phyloP scores from a whole-genome alignment of 2,113 vertebrate species.

The Oncorhynchus mykiss region DNA sequence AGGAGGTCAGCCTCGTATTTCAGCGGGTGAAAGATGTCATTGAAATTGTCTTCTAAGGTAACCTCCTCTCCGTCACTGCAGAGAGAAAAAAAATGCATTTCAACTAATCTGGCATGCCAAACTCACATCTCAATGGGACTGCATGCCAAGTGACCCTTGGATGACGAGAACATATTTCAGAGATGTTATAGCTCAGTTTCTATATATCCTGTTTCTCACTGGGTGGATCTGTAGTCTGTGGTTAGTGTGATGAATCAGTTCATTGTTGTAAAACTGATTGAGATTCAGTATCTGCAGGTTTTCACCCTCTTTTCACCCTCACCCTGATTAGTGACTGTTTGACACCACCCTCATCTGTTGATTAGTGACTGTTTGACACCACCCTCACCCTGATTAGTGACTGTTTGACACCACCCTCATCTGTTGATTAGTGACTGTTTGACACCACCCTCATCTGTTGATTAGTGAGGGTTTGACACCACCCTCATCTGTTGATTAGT shows the following conservation, averaged over 20 bases:
- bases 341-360: too few relatives aligned
- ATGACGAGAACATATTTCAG: not conserved
- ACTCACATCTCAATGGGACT: not conserved
- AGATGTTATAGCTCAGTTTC: not conserved
- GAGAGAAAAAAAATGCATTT: constrained; percentile 7
- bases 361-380: too few relatives aligned
- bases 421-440: too few relatives aligned
- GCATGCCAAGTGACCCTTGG: not conserved
- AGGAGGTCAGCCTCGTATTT: constrained; percentile 89
- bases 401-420: too few relatives aligned
- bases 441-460: too few relatives aligned
- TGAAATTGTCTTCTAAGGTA: constrained; percentile 82
- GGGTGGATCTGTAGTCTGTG: not conserved
- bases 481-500: too few relatives aligned
- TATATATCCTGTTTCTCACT: not conserved
- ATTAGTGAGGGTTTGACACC: too few relatives aligned
- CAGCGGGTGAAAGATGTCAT: constrained; percentile 78
- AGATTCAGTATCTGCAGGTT: not conserved
- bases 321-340: too few relatives aligned
- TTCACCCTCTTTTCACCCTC: too few relatives aligned
- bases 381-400: too few relatives aligned
- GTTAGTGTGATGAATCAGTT: not conserved
- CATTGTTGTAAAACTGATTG: not conserved
- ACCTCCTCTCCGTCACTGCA: constrained; percentile 85
- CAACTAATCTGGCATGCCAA: not conserved